Conservation (phyloP, 2,113 vertebrate species). For the Chaenogobius annularis region DNA sequence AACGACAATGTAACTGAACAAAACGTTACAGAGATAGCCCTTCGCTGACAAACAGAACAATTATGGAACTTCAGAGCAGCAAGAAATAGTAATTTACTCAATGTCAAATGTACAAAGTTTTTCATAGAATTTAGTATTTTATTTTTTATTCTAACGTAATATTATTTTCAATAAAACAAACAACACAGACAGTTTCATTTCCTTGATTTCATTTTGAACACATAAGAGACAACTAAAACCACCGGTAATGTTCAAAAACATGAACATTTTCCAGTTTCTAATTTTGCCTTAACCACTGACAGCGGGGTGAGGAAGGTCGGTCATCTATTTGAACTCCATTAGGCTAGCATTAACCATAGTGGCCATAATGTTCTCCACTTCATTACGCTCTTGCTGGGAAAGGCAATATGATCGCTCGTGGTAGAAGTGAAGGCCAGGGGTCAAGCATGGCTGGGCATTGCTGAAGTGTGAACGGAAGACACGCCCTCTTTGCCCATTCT, state of each 20-base stretch:
- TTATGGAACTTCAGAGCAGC: background rate
- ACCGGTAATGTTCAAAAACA: constrained; percentile 38
- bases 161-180: background rate
- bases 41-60: no score
- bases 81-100: background rate
- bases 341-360: constrained; percentile 64
- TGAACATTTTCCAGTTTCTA: constrained; percentile 63
- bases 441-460: constrained; percentile 79
- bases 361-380: constrained; percentile 71
- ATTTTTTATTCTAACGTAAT: background rate
- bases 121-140: background rate
- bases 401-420: constrained; percentile 54
- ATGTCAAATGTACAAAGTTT: background rate
- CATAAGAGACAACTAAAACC: constrained; percentile 26
- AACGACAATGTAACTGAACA: background rate
- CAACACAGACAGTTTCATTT: background rate
- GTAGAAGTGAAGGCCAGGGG: constrained; percentile 63
- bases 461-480: constrained; percentile 73
- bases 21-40: no score
- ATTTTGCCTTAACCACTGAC: constrained; percentile 61
- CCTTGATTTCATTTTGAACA: no score
- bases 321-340: constrained; percentile 67
- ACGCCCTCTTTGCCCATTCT: constrained; percentile 73
- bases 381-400: constrained; percentile 64
- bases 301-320: constrained; percentile 55